Evolutionary conservation across 1,140 invertebrate species (phyloP).

Genomic region (Latrodectus geometricus): DNA sequence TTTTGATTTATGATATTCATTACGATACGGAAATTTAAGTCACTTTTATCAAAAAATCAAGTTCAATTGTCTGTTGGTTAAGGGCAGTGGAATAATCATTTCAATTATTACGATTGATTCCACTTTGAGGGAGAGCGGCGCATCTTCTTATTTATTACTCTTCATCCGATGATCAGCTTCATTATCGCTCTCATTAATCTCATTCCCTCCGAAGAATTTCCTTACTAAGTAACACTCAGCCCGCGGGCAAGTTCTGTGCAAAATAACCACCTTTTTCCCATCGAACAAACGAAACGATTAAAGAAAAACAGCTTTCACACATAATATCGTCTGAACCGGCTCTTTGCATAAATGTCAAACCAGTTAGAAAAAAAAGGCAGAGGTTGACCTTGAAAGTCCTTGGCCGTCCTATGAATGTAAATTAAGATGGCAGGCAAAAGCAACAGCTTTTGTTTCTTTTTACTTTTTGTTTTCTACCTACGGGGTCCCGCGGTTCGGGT

Average conservation of each 20-base stretch:
- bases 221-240: too few relatives aligned
- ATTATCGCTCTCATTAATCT: constrained; percentile 18
- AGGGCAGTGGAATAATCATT: not conserved
- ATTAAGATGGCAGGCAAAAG: constrained; percentile 23
- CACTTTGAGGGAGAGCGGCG: not conserved
- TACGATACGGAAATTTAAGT: too few relatives aligned
- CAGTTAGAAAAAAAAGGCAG: constrained; percentile 31
- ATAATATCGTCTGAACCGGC: constrained; percentile 38
- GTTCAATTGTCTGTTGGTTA: too few relatives aligned
- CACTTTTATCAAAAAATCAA: too few relatives aligned
- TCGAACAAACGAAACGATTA: not conserved
- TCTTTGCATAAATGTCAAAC: constrained; percentile 50
- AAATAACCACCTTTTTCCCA: too few relatives aligned
- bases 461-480: constrained; percentile 14
- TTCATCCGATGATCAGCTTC: not conserved
- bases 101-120: not conserved
- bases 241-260: too few relatives aligned
- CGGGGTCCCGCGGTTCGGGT: constrained; percentile 20
- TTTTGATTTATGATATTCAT: too few relatives aligned
- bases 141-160: not conserved
- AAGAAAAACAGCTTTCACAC: constrained; percentile 30
- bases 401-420: constrained; percentile 31
- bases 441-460: constrained; percentile 3
- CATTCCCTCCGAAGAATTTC: not conserved
- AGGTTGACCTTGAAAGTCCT: constrained; percentile 52